phyloP scores from a whole-genome alignment of 2,888 invertebrate genomes.

The Aromia moschata region DNA sequence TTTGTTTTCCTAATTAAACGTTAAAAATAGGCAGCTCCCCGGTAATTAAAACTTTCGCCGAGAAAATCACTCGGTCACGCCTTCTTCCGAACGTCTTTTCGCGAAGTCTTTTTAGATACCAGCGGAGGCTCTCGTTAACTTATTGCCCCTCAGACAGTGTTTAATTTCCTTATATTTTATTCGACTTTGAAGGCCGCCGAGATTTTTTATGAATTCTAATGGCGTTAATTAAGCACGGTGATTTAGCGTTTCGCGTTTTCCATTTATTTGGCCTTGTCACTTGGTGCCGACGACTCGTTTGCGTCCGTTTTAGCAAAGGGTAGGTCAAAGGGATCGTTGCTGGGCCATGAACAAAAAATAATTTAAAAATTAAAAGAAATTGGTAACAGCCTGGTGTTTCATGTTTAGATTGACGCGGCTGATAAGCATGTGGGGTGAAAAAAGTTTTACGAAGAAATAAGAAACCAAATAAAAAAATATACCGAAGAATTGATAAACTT shows the following conservation, averaged over 20 bases:
- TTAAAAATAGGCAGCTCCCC: not conserved
- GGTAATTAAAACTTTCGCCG: conserved; percentile 1
- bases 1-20: not conserved
- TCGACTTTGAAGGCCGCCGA: not conserved
- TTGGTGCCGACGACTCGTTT: not conserved
- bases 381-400: no score
- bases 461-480: no score
- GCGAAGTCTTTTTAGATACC: not conserved
- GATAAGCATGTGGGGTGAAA: no score
- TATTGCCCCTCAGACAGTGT: conserved; percentile 1
- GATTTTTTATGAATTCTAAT: conserved; percentile 1
- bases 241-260: not conserved
- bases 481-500: no score
- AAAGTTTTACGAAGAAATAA: no score
- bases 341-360: no score
- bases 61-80: not conserved
- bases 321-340: no score
- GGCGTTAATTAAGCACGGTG: not conserved
- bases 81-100: not conserved
- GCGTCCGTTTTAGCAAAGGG: no score
- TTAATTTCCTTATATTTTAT: conserved; percentile 7
- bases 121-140: not conserved
- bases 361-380: no score
- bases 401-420: no score
- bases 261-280: conserved; percentile 1